Evolutionary conservation across 2,888 invertebrate genomes (phyloP).

Genomic region (Lissonota sp.): DNA sequence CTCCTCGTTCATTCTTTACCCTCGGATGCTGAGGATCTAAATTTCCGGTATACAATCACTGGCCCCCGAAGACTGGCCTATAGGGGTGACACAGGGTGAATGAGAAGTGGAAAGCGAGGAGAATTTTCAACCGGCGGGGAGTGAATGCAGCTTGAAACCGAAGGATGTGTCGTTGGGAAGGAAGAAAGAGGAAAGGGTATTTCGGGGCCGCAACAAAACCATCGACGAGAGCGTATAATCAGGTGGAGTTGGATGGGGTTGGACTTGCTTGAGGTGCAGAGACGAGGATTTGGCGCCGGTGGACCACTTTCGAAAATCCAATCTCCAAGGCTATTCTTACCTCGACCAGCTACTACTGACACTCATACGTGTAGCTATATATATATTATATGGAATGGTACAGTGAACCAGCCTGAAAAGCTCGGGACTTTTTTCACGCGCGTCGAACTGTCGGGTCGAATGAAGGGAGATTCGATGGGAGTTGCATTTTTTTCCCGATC

Average conservation of each 20-base stretch:
- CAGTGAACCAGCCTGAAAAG: slow-evolving; percentile 34
- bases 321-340: slow-evolving; percentile 78
- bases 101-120: slow-evolving; percentile 43
- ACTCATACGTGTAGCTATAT: not conserved
- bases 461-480: slow-evolving; percentile 16
- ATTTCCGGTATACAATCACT: slow-evolving; percentile 37
- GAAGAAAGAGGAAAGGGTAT: slow-evolving; percentile 66
- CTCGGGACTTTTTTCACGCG: slow-evolving; percentile 41
- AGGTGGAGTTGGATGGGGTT: slow-evolving; percentile 67
- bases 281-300: slow-evolving; percentile 54
- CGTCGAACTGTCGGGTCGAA: slow-evolving; percentile 33
- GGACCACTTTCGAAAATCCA: slow-evolving; percentile 78
- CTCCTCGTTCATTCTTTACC: slow-evolving; percentile 20
- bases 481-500: slow-evolving; percentile 47
- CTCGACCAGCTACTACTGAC: slow-evolving; percentile 28
- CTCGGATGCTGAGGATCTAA: slow-evolving; percentile 36
- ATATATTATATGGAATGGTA: slow-evolving; percentile 27
- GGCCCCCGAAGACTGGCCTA: slow-evolving; percentile 33
- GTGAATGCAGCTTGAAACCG: slow-evolving; percentile 21
- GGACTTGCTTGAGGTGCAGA: slow-evolving; percentile 49
- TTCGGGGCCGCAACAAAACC: slow-evolving; percentile 75
- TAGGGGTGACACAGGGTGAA: slow-evolving; percentile 58
- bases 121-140: slow-evolving; percentile 27
- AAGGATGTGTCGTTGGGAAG: slow-evolving; percentile 9
- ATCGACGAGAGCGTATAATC: slow-evolving; percentile 80